Conservation (phyloP, 2,797 vertebrate genomes). For the Amblyraja radiata region DNA sequence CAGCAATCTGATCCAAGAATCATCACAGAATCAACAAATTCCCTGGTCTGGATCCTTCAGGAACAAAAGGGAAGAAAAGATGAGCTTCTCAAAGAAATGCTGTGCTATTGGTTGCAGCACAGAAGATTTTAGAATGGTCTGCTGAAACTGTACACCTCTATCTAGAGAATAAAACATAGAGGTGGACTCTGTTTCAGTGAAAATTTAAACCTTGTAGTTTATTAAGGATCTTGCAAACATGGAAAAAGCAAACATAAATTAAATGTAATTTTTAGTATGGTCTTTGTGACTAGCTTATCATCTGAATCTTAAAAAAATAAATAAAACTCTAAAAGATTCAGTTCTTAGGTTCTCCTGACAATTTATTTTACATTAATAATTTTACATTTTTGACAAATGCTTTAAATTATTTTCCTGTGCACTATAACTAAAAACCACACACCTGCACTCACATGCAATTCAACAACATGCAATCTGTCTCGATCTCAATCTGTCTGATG, state of each 20-base stretch:
- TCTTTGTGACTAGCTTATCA: not conserved
- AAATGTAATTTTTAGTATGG: not conserved
- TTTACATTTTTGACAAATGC: not conserved
- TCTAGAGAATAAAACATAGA: slow-evolving; percentile 35
- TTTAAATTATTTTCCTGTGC: not conserved
- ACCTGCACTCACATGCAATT: not conserved
- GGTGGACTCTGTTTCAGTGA: slow-evolving; percentile 42
- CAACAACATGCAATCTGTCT: not conserved
- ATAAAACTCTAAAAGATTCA: not conserved
- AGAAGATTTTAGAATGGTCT: slow-evolving; percentile 69
- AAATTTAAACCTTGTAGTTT: not conserved
- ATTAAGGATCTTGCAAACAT: not conserved
- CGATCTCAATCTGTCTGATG: too few species aligned
- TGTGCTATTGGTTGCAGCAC: slow-evolving; percentile 76
- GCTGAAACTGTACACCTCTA: slow-evolving; percentile 56
- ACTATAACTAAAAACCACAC: not conserved
- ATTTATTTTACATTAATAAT: not conserved
- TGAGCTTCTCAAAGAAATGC: slow-evolving; percentile 64
- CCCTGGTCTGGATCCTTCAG: slow-evolving; percentile 50
- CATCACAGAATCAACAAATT: slow-evolving; percentile 15
- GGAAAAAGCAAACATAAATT: not conserved
- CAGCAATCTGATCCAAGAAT: not conserved
- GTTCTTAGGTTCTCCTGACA: not conserved
- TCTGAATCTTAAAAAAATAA: not conserved
- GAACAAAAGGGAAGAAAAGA: slow-evolving; percentile 63